Evolutionary conservation across 2,113 vertebrate genomes (phyloP), one percentile per base, ranked within the genome.

Genomic region (Gymnorhina tibicen): DNA sequence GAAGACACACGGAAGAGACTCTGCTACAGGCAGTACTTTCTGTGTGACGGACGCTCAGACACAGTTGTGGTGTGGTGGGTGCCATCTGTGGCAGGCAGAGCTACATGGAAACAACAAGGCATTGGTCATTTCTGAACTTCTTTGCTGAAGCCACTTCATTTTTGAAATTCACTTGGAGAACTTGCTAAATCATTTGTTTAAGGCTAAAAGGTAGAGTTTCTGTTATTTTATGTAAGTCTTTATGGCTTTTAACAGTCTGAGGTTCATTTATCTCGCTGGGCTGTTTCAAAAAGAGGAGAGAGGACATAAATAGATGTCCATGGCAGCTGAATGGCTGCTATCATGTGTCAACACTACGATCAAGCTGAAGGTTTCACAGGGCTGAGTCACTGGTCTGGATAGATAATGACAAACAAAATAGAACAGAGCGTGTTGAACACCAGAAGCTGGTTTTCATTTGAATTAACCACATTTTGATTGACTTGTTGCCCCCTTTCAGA

Each of bases 341-440:
- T 73, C 83, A 24, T 86, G 47, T 79, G 94, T 93, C 93, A 89
- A 46, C 67, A 32, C 32, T 49, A 28, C n/a, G 70, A 91, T 93
- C 74, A 69, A 7, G 66, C 76, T 72, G 74, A 87, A 91, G 60
- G 63, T 87, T 96, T 90, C 91, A 49, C 60, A 52, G 79, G 60
- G 28, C 78, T 94, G 93, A 97, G 67, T 95, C 92, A 77, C 67
- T 92, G 89, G 81, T 87, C 88, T 87, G 63, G 60, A 94, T 78
- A 93, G 91, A 97, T 94, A 96, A 92, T 49, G 73, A 72, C 85
- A 94, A 92, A 87, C 85, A 96, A 93, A 96, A 89, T 76, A 63
- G 27, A 94, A 69, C 35, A 55, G 50, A 50, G 56, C 74, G 20
- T 58, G 88, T 94, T 92, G 91, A 95, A 72, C 68, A 69, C n/a